Evolutionary conservation across 1,140 invertebrate genomes (phyloP).

Genomic region (Matsumurasca onukii): DNA sequence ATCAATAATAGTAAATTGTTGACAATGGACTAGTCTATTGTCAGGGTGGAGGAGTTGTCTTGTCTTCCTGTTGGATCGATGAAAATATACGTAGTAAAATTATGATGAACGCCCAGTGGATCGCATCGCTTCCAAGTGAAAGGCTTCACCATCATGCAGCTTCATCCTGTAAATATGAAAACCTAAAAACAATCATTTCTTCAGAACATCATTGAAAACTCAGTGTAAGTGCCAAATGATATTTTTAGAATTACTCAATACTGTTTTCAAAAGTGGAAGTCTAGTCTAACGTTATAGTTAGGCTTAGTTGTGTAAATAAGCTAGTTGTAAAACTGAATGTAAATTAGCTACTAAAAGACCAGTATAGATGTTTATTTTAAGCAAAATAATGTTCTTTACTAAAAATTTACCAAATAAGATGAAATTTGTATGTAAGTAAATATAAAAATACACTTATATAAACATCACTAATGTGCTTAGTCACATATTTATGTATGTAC

Average conservation of each 20-base stretch:
- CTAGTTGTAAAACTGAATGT: conserved; percentile 1
- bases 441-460: no score
- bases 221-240: conserved; percentile 14
- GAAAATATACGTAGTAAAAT: no score
- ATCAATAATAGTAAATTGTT: no score
- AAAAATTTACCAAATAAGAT: conserved; percentile 8
- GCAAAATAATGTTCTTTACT: background rate
- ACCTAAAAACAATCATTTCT: no score
- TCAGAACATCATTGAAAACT: no score
- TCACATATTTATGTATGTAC: background rate
- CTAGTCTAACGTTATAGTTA: conserved; percentile 23
- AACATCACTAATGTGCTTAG: background rate
- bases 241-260: background rate
- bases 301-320: background rate
- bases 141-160: no score
- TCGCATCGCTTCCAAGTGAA: no score
- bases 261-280: background rate
- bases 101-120: no score
- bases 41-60: no score
- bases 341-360: conserved; percentile 19
- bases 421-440: background rate
- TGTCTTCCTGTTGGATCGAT: no score
- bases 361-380: background rate
- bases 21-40: no score
- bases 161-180: no score